These are phyloP conservation scores for Tautogolabrus adspersus DNA, from an alignment of 2,113 vertebrate species.

Conservation along the genomic window DNA sequence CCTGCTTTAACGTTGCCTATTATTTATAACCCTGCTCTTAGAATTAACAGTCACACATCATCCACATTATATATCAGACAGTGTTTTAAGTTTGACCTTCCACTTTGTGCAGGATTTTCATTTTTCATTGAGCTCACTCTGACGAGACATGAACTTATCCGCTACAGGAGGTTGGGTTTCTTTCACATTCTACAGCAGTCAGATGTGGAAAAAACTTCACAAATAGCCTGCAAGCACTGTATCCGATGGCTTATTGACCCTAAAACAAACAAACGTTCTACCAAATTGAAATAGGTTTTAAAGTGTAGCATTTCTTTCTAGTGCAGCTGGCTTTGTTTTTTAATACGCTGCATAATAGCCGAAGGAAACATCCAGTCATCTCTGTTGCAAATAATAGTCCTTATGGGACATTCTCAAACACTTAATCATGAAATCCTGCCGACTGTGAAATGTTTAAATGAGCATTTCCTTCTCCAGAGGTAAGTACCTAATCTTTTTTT, in stretches of 20 bases:
- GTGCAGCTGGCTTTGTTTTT: background rate
- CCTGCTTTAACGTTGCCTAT: background rate
- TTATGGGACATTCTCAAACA: slow-evolving; percentile 40
- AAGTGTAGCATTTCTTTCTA: background rate
- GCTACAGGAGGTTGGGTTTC: background rate
- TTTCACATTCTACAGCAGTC: background rate
- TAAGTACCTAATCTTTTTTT: slow-evolving; percentile 9
- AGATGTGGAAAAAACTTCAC: background rate
- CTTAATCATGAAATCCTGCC: slow-evolving; percentile 48
- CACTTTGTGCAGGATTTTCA: slow-evolving; percentile 8
- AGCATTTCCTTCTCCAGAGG: slow-evolving; percentile 57
- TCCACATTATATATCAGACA: slow-evolving; percentile 29
- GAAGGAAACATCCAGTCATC: slow-evolving; percentile 35
- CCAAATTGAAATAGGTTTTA: background rate
- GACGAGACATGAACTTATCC: slow-evolving; percentile 11
- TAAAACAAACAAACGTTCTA: background rate
- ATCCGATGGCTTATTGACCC: background rate
- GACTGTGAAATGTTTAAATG: slow-evolving; percentile 69
- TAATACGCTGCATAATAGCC: slow-evolving; percentile 25
- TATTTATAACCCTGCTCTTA: slow-evolving; percentile 48
- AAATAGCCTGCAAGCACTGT: background rate
- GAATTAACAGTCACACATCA: slow-evolving; percentile 34
- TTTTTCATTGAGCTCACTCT: slow-evolving; percentile 31
- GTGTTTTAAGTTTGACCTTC: slow-evolving; percentile 36
- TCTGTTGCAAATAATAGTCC: slow-evolving; percentile 34